A percentile compares a stretch with the other conserved stretches of the same genome.
Evolutionary conservation across 2,113 vertebrate species (phyloP).

Genomic region (Oenanthe oenanthe): DNA sequence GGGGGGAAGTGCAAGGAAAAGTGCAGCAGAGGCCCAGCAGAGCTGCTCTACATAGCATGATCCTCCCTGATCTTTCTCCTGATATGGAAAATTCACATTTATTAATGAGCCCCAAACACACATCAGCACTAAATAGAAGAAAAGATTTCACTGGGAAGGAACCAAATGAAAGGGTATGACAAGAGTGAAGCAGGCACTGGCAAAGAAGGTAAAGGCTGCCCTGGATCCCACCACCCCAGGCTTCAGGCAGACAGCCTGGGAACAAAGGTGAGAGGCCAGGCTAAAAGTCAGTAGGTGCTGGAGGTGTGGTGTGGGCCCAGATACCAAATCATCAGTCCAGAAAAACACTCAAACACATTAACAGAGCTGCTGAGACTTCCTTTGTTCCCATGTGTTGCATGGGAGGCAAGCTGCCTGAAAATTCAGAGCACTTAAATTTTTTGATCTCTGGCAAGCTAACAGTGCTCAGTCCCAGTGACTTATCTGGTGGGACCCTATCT

Average conservation of each 20-base stretch:
- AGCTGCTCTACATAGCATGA: background rate
- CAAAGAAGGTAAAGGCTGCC: background rate
- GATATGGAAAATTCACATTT: background rate
- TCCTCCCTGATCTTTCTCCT: background rate
- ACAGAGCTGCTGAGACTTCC: background rate
- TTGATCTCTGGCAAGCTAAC: background rate
- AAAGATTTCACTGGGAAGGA: background rate
- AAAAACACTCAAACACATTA: background rate
- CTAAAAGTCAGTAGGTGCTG: background rate
- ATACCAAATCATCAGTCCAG: background rate
- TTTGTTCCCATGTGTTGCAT: accelerated
- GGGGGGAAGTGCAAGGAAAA: background rate
- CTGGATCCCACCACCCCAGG: background rate
- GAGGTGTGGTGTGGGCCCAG: background rate
- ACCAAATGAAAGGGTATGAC: background rate
- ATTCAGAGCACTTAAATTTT: background rate
- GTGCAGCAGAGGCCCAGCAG: background rate
- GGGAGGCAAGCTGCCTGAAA: background rate
- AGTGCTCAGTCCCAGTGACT: background rate
- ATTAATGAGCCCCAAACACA: background rate
- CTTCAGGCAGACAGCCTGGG: background rate
- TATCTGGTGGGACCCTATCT: background rate
- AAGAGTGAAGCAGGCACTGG: accelerated
- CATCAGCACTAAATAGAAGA: background rate
- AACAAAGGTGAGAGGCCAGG: background rate